These are phyloP conservation scores for Sinonovacula constricta DNA, from an alignment of 1,140 invertebrate species.

Conservation along the genomic window DNA sequence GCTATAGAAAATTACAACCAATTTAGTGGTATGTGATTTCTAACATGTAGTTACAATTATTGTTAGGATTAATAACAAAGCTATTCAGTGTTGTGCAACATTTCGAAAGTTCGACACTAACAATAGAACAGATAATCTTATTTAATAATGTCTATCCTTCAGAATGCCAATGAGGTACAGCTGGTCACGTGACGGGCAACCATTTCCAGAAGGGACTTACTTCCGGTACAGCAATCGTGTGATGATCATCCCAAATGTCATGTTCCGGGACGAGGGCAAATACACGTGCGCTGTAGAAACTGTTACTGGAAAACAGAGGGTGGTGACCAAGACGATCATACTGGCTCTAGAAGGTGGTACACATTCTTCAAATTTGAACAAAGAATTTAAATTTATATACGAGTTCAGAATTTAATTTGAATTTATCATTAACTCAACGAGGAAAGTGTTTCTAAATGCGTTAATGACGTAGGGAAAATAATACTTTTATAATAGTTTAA, in stretches of 20 bases:
- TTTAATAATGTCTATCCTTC: not conserved
- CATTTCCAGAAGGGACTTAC: constrained; percentile 86
- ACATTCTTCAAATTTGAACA: no score
- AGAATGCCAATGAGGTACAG: constrained; percentile 65
- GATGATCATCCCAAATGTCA: constrained; percentile 90
- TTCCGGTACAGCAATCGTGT: constrained; percentile 90
- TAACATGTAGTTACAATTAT: no score
- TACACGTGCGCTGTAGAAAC: constrained; percentile 93
- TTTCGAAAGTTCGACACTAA: not conserved
- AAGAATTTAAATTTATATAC: no score
- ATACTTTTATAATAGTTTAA: no score
- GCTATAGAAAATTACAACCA: no score
- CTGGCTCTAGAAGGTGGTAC: constrained; percentile 33
- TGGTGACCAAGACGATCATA: constrained; percentile 30
- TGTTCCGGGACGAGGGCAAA: constrained; percentile 95
- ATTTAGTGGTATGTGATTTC: no score
- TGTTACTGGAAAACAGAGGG: constrained; percentile 47
- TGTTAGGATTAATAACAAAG: not conserved
- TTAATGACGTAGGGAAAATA: no score
- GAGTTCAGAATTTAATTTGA: no score
- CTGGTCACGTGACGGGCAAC: constrained; percentile 74
- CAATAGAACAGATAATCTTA: not conserved
- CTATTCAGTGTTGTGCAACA: not conserved
- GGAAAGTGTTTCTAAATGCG: no score
- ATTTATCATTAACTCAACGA: no score